phyloP scores from a whole-genome alignment of 2,888 invertebrate genomes.

The Ennomos quercinarius region DNA sequence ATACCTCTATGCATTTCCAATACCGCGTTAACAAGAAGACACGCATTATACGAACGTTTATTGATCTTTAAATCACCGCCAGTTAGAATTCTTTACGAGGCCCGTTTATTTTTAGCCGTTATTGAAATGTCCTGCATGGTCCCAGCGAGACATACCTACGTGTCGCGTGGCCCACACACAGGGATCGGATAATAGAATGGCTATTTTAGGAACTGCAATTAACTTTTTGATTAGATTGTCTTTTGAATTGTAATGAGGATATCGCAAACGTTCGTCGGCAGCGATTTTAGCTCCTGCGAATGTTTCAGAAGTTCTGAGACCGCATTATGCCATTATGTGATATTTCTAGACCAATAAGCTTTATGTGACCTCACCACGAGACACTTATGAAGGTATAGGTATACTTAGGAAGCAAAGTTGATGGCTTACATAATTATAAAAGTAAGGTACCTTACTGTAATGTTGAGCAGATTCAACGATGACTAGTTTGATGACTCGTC shows the following conservation, averaged over 20 bases:
- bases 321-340: too few species aligned
- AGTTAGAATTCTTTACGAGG: slow-evolving; percentile 46
- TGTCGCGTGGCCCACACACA: slow-evolving; percentile 45
- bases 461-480: not conserved
- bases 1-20: slow-evolving; percentile 28
- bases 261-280: too few species aligned
- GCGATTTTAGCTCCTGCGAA: too few species aligned
- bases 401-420: too few species aligned
- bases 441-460: too few species aligned
- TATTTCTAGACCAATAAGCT: too few species aligned
- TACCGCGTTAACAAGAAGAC: slow-evolving; percentile 41
- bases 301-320: too few species aligned
- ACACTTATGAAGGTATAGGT: too few species aligned
- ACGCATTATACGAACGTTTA: slow-evolving; percentile 51
- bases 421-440: too few species aligned
- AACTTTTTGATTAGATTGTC: slow-evolving; percentile 12
- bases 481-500: slow-evolving; percentile 25
- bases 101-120: slow-evolving; percentile 51
- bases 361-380: too few species aligned
- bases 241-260: not conserved
- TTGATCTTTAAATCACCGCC: slow-evolving; percentile 53
- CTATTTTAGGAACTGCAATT: slow-evolving; percentile 5
- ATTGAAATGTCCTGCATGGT: slow-evolving; percentile 54
- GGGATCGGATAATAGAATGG: slow-evolving; percentile 2
- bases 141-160: slow-evolving; percentile 25